Percentiles rank a stretch among this genome's conserved stretches.
These are phyloP conservation scores for Uloborus plumipes DNA, from an alignment of 2,888 invertebrate species.

Conservation along the genomic window DNA sequence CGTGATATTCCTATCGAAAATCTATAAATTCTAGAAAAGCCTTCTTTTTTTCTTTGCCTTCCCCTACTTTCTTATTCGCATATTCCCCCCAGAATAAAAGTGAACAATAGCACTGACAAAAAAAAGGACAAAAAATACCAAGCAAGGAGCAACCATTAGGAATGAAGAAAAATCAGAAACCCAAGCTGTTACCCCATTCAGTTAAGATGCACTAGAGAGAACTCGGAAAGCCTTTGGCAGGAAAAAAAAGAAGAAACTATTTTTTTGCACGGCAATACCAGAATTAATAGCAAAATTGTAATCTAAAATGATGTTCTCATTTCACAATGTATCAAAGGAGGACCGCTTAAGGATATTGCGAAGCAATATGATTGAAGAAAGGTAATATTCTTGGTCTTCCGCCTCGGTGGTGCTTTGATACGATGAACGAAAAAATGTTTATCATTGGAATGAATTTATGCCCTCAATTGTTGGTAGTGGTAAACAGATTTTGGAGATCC, in stretches of 20 bases:
- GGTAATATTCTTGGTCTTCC: too few relatives aligned
- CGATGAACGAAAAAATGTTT: too few relatives aligned
- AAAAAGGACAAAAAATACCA: constrained; percentile 7
- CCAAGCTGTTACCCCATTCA: constrained; percentile 54
- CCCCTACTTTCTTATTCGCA: constrained; percentile 45
- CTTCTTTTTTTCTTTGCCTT: constrained; percentile 25
- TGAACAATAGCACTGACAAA: constrained; percentile 48
- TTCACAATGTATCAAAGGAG: not conserved
- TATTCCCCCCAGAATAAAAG: constrained; percentile 56
- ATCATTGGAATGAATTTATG: too few relatives aligned
- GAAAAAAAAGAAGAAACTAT: not conserved
- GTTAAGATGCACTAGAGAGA: constrained; percentile 37
- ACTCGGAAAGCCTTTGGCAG: not conserved
- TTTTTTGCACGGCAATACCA: not conserved
- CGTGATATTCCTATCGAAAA: constrained; percentile 63
- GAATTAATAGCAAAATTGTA: constrained; percentile 1
- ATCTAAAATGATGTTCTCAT: not conserved
- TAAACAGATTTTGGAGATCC: too few relatives aligned
- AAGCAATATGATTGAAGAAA: too few relatives aligned
- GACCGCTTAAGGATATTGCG: not conserved
- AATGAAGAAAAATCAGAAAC: constrained; percentile 43
- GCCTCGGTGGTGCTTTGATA: too few relatives aligned
- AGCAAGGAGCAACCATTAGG: constrained; percentile 53
- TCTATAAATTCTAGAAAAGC: constrained; percentile 58
- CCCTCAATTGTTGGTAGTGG: too few relatives aligned